Evolutionary conservation across 2,797 vertebrate genomes (phyloP).

Genomic region (Cygnus olor): DNA sequence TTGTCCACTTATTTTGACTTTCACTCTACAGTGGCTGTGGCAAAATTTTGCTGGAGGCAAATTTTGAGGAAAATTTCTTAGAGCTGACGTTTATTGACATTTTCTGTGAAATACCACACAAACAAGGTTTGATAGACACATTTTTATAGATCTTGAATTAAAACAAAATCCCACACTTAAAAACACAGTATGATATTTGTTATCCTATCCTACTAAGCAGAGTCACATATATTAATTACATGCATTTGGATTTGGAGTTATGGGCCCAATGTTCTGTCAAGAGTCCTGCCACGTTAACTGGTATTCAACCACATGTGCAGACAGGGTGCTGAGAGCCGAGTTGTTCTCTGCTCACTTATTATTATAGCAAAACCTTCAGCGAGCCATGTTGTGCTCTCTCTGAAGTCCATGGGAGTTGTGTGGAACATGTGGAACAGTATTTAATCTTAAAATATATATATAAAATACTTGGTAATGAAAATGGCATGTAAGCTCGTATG

Average conservation of each 20-base stretch:
- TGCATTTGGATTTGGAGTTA: not conserved
- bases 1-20: not conserved
- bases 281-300: not conserved
- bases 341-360: not conserved
- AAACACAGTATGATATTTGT: not conserved
- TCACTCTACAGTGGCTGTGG: not conserved
- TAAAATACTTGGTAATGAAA: not conserved
- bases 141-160: constrained; percentile 2
- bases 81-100: constrained; percentile 31
- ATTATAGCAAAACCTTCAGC: not conserved
- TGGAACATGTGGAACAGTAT: not conserved
- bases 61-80: not conserved
- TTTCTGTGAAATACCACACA: constrained; percentile 7
- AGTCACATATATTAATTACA: not conserved
- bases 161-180: not conserved
- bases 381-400: not conserved
- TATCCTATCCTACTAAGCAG: not conserved
- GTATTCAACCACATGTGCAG: not conserved
- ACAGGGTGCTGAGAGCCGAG: not conserved
- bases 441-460: not conserved
- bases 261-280: not conserved
- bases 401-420: not conserved
- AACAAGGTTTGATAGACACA: not conserved
- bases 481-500: not conserved
- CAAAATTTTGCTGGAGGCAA: not conserved